A percentile compares a stretch with the other conserved stretches of the same genome.
phyloP scores from a whole-genome alignment of 37 sponge, comb jelly and placozoan genomes.

The Lycopodina hypogea region DNA sequence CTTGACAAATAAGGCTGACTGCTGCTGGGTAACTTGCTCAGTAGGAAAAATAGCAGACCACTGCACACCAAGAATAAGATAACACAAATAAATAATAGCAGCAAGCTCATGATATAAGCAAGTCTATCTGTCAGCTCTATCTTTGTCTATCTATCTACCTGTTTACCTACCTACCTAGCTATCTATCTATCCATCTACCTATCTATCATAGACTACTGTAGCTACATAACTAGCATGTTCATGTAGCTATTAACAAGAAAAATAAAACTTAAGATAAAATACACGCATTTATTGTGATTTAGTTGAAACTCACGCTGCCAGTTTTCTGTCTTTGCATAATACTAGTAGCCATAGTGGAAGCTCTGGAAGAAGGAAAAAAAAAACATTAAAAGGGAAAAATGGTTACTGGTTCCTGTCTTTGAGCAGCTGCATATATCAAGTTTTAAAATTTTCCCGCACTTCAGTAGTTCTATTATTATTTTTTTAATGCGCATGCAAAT shows the following conservation, averaged over 20 bases:
- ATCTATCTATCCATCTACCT: no score
- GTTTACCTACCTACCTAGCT: no score
- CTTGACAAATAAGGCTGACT: constrained; percentile 96
- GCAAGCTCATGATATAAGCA: no score
- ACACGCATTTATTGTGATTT: no score
- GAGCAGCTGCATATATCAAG: no score
- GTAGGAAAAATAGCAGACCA: constrained; percentile 91
- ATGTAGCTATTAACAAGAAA: neutral
- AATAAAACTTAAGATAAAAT: no score
- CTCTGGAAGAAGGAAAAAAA: neutral
- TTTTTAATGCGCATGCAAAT: no score
- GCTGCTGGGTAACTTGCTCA: constrained; percentile 81
- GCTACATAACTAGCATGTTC: neutral
- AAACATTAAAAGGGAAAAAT: no score
- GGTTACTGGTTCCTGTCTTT: no score
- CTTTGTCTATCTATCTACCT: no score
- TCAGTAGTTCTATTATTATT: no score
- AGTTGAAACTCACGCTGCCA: constrained; percentile 21
- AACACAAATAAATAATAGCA: neutral
- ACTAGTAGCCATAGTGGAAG: constrained; percentile 29
- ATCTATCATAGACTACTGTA: neutral
- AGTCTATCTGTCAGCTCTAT: neutral
- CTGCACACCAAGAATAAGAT: constrained; percentile 17
- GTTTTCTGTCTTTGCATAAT: constrained; percentile 40
- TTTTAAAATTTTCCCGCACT: no score